These are phyloP conservation scores for Clitarchus hookeri DNA, from an alignment of 2,888 invertebrate genomes.

Conservation along the genomic window DNA sequence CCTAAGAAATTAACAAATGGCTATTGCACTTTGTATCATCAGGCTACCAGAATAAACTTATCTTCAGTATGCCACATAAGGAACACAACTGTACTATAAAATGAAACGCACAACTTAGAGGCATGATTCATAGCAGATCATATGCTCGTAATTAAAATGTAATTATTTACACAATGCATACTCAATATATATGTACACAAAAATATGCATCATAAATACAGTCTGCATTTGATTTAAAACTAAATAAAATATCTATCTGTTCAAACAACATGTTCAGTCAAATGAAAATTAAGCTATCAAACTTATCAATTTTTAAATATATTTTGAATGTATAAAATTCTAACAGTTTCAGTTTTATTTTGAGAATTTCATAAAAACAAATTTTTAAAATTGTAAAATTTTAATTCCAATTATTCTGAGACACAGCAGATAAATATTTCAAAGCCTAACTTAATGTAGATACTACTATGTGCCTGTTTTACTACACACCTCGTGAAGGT, in stretches of 20 bases:
- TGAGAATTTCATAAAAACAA: background rate
- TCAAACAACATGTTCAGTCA: background rate
- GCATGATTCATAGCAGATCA: background rate
- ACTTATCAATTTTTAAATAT: background rate
- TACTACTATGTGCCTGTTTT: background rate
- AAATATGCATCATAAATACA: constrained; percentile 7
- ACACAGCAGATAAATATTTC: background rate
- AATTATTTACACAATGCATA: background rate
- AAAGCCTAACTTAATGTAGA: constrained; percentile 8
- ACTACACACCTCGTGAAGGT: background rate
- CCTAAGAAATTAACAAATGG: background rate
- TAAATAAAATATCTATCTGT: constrained; percentile 1
- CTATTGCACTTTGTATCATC: background rate
- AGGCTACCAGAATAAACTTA: background rate
- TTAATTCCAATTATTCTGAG: background rate
- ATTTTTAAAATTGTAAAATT: background rate
- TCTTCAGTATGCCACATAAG: background rate
- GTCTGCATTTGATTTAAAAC: background rate
- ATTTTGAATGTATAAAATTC: background rate
- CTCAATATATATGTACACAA: background rate
- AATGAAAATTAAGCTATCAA: background rate
- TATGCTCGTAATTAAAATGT: background rate
- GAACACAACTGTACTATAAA: constrained; percentile 14
- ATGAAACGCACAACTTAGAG: background rate
- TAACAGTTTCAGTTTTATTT: background rate